Percentiles rank a stretch among this genome's conserved stretches.
These are phyloP conservation scores for Mantis religiosa DNA, from an alignment of 2,888 invertebrate genomes.

Conservation along the genomic window DNA sequence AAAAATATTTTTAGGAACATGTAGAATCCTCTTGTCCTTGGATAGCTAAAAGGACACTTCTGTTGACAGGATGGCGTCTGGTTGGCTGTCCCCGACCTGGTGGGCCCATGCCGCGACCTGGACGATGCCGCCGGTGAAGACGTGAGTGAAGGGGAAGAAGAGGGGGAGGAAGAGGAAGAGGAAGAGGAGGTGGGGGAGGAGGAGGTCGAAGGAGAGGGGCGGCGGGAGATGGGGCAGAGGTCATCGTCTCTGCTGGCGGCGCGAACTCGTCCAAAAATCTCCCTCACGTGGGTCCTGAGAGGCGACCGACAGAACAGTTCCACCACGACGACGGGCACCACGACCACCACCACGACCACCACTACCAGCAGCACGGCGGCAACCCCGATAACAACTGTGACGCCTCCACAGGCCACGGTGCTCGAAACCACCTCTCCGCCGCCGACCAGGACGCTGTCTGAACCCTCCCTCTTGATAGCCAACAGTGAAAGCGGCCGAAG, in stretches of 20 bases:
- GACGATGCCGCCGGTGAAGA: constrained; percentile 22
- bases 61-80: constrained; percentile 21
- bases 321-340: constrained; percentile 25
- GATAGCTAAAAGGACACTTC: neutral
- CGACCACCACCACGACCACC: constrained; percentile 12
- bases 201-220: constrained; percentile 9
- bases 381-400: neutral
- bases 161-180: constrained; percentile 9
- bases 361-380: neutral
- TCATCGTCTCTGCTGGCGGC: constrained; percentile 39
- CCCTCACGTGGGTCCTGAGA: constrained; percentile 70
- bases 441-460: constrained; percentile 28
- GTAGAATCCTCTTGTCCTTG: too few relatives aligned
- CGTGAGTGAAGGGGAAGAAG: constrained; percentile 15
- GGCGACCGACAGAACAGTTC: constrained; percentile 47
- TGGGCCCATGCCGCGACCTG: constrained; percentile 28
- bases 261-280: constrained; percentile 58
- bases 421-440: constrained; percentile 33
- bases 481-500: constrained; percentile 20
- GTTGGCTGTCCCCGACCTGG: constrained; percentile 29
- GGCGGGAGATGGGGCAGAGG: constrained; percentile 41
- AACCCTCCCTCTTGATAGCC: constrained; percentile 26
- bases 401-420: constrained; percentile 20
- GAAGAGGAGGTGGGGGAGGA: constrained; percentile 18
- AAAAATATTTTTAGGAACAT: too few relatives aligned